Percentiles rank a stretch among this genome's conserved stretches.
Evolutionary conservation across 2,797 vertebrate species (phyloP).

Genomic region (Avahi laniger): DNA sequence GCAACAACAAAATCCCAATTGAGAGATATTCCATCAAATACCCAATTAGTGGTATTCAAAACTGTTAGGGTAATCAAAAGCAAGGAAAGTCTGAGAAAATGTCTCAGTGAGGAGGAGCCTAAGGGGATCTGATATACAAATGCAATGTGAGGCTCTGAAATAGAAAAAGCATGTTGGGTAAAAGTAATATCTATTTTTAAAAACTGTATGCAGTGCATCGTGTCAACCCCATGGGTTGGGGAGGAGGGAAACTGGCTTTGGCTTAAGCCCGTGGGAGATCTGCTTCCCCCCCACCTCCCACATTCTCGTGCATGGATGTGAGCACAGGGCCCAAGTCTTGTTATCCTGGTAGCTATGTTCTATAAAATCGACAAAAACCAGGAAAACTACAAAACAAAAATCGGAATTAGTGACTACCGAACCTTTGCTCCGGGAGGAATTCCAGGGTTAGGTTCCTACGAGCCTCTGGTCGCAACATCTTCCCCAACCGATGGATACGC

Average conservation of each 20-base stretch:
- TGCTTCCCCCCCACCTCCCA: not conserved
- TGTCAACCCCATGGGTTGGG: accelerated
- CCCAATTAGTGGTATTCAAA: too few species aligned
- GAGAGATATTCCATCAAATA: too few species aligned
- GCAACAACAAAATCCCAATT: too few species aligned
- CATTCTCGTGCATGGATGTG: not conserved
- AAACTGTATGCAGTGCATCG: not conserved
- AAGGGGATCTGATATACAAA: too few species aligned
- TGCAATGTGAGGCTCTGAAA: too few species aligned
- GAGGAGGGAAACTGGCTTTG: not conserved
- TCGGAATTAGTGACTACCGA: accelerated
- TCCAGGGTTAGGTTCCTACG: not conserved
- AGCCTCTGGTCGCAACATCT: not conserved
- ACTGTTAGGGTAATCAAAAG: too few species aligned
- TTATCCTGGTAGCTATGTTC: not conserved
- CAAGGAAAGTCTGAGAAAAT: too few species aligned
- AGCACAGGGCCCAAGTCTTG: not conserved
- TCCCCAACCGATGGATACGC: too few species aligned
- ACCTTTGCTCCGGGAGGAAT: not conserved
- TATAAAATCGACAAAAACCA: not conserved
- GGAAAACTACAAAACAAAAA: not conserved
- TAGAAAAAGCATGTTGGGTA: too few species aligned
- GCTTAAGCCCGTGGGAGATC: not conserved
- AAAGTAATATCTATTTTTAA: not conserved
- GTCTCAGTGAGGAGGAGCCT: too few species aligned